Evolutionary conservation across 2,113 vertebrate genomes (phyloP), one percentile per base, ranked within the genome.

Genomic region (Engraulis encrasicolus): DNA sequence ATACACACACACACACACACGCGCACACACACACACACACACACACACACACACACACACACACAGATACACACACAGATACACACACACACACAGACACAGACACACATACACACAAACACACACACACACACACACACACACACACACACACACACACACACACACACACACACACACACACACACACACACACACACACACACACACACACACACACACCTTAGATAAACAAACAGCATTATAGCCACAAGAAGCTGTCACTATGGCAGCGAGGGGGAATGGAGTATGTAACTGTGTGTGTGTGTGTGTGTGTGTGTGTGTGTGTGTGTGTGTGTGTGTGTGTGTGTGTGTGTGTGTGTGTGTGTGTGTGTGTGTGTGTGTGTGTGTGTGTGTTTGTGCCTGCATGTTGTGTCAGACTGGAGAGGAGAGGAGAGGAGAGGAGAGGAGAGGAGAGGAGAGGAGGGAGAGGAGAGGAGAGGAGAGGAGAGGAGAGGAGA

Each of bases 301-400:
- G 78, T 79, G 40, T n/a, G 78, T 79, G 40, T 79, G 78, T 78
- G 34, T 40, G 36, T 40, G 48, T 80, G 78, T 45, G 78, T 38
- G 78, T 45, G 37, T 38, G 78, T 38, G 78, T 38, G 34, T 38
- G 78, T 38, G 78, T 19, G 78, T 38, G 78, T n/a, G 78, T 38
- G 36, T 45, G 78, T 38, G 78, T 40, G 20, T 40, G 17, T 19
- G 78, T 19, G 14, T 78, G 78, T 78, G 38, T 38, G 78, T n/a
- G 78, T 38, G 78, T 37, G 78, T 45, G 77, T 78, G 36, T 78
- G 34, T 78, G 78, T 45, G 36, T 3, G 37, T 20, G 38, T 48
- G 78, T 45, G 78, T 79, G 74, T 31, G 2, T 6, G 23, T 34
- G 74, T 31, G 74, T 19, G n/a, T n/a, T n/a, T n/a, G n/a, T n/a